Evolutionary conservation across 2,113 vertebrate species (phyloP).

Genomic region (Channa maculata): DNA sequence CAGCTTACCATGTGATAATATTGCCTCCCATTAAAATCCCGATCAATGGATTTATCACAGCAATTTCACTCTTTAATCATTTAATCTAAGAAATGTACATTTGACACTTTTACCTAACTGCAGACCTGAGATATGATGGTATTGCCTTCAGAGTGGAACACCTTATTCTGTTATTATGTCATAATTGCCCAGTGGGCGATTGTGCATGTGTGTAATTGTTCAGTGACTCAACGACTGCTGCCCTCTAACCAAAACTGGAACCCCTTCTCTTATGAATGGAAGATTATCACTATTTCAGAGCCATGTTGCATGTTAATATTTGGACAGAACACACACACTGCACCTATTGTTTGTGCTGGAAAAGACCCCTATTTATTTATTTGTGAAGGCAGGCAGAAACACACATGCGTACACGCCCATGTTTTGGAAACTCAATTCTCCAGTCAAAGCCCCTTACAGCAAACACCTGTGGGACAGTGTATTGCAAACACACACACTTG

Average conservation of each 20-base stretch:
- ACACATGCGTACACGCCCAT: constrained; percentile 47
- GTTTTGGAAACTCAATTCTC: constrained; percentile 78
- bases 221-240: neutral
- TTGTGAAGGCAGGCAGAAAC: constrained; percentile 19
- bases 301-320: constrained; percentile 15
- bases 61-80: neutral
- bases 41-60: constrained; percentile 4
- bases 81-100: neutral
- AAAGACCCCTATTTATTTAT: constrained; percentile 10
- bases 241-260: constrained; percentile 8
- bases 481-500: constrained; percentile 48
- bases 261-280: neutral
- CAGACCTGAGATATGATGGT: neutral
- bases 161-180: constrained; percentile 11
- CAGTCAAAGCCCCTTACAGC: constrained; percentile 64
- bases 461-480: constrained; percentile 75
- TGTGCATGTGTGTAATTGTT: neutral
- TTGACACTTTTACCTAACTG: neutral
- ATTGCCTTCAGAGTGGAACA: neutral
- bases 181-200: constrained; percentile 26
- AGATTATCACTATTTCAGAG: constrained; percentile 19
- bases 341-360: constrained; percentile 16
- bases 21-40: neutral
- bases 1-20: neutral
- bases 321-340: constrained; percentile 13